Conservation (phyloP, 2,113 vertebrate species). For the Hypanus sabinus region DNA sequence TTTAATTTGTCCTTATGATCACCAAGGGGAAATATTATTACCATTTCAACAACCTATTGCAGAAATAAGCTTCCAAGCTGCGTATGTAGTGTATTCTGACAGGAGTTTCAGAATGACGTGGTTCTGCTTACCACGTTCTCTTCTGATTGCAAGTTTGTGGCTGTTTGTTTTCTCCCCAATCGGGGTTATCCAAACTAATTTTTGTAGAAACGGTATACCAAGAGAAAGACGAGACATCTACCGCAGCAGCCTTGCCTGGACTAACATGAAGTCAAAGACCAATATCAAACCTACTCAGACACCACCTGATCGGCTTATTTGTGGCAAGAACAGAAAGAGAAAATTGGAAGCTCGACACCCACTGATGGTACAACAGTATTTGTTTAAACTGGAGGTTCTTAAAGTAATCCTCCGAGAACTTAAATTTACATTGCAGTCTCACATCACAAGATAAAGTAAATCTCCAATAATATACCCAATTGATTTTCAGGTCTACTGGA, state of each 20-base stretch:
- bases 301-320: background rate
- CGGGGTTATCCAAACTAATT: background rate
- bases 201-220: background rate
- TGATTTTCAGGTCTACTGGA: too few species aligned
- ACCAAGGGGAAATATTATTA: background rate
- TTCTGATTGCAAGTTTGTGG: background rate
- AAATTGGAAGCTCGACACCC: background rate
- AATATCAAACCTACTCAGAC: background rate
- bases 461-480: too few species aligned
- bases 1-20: background rate
- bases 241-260: background rate
- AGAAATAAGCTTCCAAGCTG: too few species aligned
- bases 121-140: background rate
- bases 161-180: background rate
- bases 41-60: background rate
- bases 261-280: background rate
- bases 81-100: background rate
- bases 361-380: background rate
- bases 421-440: background rate
- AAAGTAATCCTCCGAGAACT: background rate
- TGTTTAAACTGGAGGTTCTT: background rate
- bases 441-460: too few species aligned
- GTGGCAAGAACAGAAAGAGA: background rate
- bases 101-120: background rate
- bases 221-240: background rate